phyloP scores from a whole-genome alignment of 2,888 invertebrate genomes.

The Vannuccia rotundouncinata region DNA sequence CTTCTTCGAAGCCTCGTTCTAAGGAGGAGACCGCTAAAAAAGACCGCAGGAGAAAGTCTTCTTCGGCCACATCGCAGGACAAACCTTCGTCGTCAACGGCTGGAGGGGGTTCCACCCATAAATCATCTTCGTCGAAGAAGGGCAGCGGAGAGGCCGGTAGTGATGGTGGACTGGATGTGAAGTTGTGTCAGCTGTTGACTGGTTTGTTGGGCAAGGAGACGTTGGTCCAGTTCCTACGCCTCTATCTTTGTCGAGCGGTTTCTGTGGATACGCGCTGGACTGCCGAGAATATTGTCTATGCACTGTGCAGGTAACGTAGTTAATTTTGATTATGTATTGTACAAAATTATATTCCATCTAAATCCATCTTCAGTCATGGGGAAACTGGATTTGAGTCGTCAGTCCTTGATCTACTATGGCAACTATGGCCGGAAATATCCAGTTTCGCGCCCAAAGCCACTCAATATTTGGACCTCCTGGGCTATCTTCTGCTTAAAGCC shows the following conservation, averaged over 20 bases:
- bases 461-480: conserved; percentile 90
- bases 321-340: too few species aligned
- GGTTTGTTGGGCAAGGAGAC: background rate
- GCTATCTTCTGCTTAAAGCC: conserved; percentile 64
- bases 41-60: background rate
- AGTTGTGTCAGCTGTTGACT: background rate
- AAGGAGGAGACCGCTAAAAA: background rate
- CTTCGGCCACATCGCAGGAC: background rate
- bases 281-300: conserved; percentile 7
- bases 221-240: background rate
- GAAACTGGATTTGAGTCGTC: conserved; percentile 62
- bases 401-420: conserved; percentile 77
- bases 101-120: too few species aligned
- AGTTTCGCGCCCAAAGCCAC: conserved; percentile 85
- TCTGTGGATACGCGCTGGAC: background rate
- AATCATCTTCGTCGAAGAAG: background rate
- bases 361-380: background rate
- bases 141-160: background rate
- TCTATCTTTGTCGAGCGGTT: conserved; percentile 9
- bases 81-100: background rate
- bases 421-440: conserved; percentile 79
- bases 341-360: too few species aligned
- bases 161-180: background rate
- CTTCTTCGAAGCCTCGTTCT: background rate
- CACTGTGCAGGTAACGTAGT: conserved; percentile 26